phyloP scores from a whole-genome alignment of 2,797 vertebrate genomes.

The Gadopsis marmoratus region DNA sequence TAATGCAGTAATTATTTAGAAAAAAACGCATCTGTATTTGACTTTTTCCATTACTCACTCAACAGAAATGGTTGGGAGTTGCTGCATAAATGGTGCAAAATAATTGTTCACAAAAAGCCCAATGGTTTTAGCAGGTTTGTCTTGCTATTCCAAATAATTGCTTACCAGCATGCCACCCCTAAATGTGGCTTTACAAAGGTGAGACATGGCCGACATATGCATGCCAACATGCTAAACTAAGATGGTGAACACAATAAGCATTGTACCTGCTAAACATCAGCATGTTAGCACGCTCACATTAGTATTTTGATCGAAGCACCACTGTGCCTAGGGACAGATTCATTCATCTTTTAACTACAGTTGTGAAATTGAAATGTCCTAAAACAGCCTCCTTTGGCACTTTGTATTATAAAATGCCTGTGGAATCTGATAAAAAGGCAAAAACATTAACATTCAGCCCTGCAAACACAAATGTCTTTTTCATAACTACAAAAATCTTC shows the following conservation, averaged over 20 bases:
- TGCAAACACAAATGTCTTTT: neutral
- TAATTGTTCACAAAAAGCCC: neutral
- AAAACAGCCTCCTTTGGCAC: too few relatives aligned
- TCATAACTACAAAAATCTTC: slow-evolving; percentile 16
- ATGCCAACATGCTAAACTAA: neutral
- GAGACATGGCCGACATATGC: too few relatives aligned
- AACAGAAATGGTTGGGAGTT: neutral
- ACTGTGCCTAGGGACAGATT: too few relatives aligned
- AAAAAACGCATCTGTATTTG: neutral
- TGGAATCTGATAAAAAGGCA: neutral
- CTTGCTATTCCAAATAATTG: neutral
- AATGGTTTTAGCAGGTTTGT: neutral
- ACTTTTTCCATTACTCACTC: neutral
- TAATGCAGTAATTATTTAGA: neutral
- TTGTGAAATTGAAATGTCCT: too few relatives aligned
- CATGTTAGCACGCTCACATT: neutral
- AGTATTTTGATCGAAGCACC: neutral
- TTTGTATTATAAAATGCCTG: neutral
- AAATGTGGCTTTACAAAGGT: too few relatives aligned
- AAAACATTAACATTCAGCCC: neutral
- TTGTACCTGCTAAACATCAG: too few relatives aligned
- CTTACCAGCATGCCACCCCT: too few relatives aligned
- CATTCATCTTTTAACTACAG: too few relatives aligned
- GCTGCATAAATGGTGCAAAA: neutral
- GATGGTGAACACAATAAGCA: neutral